Evolutionary conservation across 2,113 vertebrate species (phyloP).

Genomic region (Aepyceros melampus): DNA sequence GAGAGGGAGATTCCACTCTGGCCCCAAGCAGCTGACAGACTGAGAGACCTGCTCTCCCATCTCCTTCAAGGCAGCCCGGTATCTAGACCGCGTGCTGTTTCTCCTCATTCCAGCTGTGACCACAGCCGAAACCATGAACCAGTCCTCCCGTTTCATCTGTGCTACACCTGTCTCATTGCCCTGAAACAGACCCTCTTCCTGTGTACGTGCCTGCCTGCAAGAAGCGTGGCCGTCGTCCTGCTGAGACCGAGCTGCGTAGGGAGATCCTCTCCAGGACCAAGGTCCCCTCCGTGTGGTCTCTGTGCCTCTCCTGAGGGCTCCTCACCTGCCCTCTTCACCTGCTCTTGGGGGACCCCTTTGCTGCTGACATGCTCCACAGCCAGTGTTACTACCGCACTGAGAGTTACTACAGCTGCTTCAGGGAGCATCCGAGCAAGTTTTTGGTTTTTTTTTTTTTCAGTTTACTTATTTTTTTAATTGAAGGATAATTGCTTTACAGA

Average conservation of each 20-base stretch:
- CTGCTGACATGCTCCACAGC: not conserved
- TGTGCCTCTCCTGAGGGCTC: not conserved
- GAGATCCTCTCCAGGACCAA: not conserved
- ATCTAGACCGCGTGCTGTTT: not conserved
- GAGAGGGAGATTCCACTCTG: not conserved
- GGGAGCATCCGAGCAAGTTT: not conserved
- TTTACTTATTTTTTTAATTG: not conserved
- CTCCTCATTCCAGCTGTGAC: not conserved
- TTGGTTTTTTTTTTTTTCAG: not conserved
- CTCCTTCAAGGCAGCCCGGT: not conserved
- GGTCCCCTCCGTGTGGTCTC: not conserved
- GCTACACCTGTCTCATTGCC: not conserved
- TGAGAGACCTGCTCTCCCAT: not conserved
- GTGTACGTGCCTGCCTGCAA: too few relatives aligned
- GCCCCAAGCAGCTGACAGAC: not conserved
- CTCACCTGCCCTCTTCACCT: not conserved
- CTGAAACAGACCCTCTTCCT: not conserved
- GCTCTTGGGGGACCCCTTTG: not conserved
- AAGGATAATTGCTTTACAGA: not conserved
- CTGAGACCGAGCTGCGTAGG: not conserved
- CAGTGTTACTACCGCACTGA: not conserved
- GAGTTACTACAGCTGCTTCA: not conserved
- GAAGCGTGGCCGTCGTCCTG: not conserved
- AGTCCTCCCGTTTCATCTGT: not conserved
- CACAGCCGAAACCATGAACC: not conserved